phyloP scores from a whole-genome alignment of 2,797 vertebrate species.

The Phoxinus dragarum region DNA sequence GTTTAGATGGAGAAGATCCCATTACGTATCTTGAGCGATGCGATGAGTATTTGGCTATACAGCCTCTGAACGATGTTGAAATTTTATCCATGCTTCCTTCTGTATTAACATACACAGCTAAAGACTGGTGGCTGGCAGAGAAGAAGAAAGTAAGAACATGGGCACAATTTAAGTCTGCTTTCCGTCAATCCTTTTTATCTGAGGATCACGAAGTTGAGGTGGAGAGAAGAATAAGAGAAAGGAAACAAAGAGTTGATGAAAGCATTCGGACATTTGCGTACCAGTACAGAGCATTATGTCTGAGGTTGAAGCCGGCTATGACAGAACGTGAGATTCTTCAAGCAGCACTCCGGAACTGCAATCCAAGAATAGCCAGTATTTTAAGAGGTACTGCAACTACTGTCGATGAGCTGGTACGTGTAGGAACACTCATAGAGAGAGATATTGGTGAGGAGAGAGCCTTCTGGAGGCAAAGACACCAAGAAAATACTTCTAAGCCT shows the following conservation, averaged over 20 bases:
- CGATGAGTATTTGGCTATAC: slow-evolving; percentile 12
- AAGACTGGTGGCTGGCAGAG: slow-evolving; percentile 42
- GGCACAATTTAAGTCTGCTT: too few species aligned
- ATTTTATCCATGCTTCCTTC: slow-evolving; percentile 27
- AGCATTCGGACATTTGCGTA: slow-evolving; percentile 3
- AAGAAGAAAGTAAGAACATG: not conserved
- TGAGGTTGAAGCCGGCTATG: slow-evolving; percentile 17
- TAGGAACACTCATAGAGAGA: slow-evolving; percentile 19
- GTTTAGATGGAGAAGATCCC: slow-evolving; percentile 11
- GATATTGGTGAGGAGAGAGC: not conserved
- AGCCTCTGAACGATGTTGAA: not conserved
- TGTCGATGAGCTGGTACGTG: slow-evolving; percentile 8
- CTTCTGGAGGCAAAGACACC: not conserved
- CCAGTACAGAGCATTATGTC: slow-evolving; percentile 10
- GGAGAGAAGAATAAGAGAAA: not conserved
- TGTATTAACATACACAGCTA: slow-evolving; percentile 24
- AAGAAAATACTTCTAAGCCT: not conserved
- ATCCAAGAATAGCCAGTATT: slow-evolving; percentile 9
- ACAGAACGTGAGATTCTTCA: slow-evolving; percentile 10
- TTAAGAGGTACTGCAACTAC: slow-evolving; percentile 2
- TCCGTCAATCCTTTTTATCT: too few species aligned
- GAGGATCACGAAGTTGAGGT: slow-evolving; percentile 32
- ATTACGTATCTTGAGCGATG: slow-evolving; percentile 34
- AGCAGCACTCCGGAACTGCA: slow-evolving; percentile 10
- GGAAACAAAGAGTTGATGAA: not conserved